Conservation (phyloP, 64 coral and sea anemone genomes). For the Montipora efflorescens region DNA sequence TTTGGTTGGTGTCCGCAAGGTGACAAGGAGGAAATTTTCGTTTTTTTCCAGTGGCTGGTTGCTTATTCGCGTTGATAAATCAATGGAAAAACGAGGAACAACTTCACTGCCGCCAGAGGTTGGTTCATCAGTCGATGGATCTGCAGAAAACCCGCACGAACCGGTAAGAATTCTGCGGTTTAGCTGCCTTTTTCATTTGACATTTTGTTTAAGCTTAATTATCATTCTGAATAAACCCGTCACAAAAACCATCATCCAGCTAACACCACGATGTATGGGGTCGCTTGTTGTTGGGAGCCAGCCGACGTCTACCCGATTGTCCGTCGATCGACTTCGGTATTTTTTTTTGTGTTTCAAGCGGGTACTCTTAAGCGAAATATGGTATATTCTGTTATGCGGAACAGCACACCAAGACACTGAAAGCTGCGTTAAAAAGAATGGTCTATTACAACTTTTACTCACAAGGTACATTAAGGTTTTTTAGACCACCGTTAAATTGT, state of each 20-base stretch:
- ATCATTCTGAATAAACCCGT: background rate
- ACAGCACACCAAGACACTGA: too few relatives aligned
- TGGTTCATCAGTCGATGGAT: background rate
- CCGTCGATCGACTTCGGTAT: too few relatives aligned
- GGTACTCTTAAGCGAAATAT: too few relatives aligned
- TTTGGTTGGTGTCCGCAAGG: background rate
- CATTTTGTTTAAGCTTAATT: slow-evolving; percentile 41
- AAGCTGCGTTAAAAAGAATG: background rate
- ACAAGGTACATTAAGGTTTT: background rate
- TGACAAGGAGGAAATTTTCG: slow-evolving; percentile 43
- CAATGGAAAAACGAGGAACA: slow-evolving; percentile 19
- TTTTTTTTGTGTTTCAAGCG: too few relatives aligned
- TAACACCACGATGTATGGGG: background rate
- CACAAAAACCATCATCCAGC: background rate
- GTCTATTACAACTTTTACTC: too few relatives aligned
- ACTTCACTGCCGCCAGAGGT: slow-evolving; percentile 12
- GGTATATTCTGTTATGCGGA: too few relatives aligned
- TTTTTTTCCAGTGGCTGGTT: background rate
- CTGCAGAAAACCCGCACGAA: slow-evolving; percentile 9
- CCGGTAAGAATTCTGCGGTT: slow-evolving; percentile 30
- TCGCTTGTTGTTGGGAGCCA: background rate
- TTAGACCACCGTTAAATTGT: background rate
- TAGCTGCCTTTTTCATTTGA: slow-evolving; percentile 26
- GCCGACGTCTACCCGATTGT: too few relatives aligned
- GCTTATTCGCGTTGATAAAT: background rate